phyloP scores from a whole-genome alignment of 2,888 invertebrate genomes.

The Beris morrisii region DNA sequence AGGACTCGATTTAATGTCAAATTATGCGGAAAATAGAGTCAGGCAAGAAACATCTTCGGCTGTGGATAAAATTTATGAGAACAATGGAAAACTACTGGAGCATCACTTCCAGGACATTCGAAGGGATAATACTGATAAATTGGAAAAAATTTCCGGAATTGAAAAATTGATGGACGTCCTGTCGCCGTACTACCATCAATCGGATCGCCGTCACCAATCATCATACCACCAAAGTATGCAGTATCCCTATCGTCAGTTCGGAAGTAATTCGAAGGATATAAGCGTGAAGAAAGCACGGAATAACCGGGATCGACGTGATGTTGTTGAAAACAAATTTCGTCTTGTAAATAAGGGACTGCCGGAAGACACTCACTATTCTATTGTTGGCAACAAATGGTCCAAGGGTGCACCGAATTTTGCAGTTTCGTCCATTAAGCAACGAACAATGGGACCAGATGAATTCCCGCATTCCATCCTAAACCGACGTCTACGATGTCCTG shows the following conservation, averaged over 20 bases:
- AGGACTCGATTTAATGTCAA: conserved; percentile 35
- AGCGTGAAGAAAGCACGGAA: no score
- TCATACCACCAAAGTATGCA: not conserved
- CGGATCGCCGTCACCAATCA: not conserved
- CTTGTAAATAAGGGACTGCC: not conserved
- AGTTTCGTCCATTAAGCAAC: not conserved
- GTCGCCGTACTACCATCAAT: conserved; percentile 16
- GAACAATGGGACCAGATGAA: not conserved
- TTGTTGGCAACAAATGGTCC: conserved; percentile 1
- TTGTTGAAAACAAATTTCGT: not conserved
- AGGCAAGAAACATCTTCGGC: conserved; percentile 18
- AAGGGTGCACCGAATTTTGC: not conserved
- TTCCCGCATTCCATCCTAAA: not conserved
- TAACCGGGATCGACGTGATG: not conserved
- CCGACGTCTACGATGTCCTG: not conserved
- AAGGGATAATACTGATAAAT: conserved; percentile 26
- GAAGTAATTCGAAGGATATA: not conserved
- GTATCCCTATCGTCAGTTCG: not conserved
- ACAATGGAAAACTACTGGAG: conserved; percentile 24
- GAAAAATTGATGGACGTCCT: conserved; percentile 35
- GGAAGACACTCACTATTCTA: not conserved
- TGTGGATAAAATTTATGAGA: conserved; percentile 31
- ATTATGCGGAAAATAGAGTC: conserved; percentile 35
- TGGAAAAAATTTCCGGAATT: conserved; percentile 24
- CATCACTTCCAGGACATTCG: conserved; percentile 8